A percentile compares a stretch with the other conserved stretches of the same genome.
These are phyloP conservation scores for Morpho deidamia DNA, from an alignment of 2,888 invertebrate genomes.

Conservation along the genomic window DNA sequence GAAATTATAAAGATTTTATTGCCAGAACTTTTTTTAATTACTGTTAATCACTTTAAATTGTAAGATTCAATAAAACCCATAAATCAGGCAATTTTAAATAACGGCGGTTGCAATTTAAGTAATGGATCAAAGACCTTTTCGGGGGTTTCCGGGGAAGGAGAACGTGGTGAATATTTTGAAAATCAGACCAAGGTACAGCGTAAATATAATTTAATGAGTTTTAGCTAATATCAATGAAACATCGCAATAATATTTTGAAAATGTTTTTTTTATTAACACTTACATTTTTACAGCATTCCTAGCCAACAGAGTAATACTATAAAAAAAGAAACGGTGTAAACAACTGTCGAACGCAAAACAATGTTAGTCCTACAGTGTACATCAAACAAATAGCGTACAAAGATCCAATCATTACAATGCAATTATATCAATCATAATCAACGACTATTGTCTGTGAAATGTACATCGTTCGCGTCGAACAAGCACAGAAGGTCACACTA, in stretches of 20 bases:
- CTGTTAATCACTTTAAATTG: too few relatives aligned
- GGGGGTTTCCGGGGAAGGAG: constrained; percentile 11
- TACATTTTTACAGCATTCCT: constrained; percentile 79
- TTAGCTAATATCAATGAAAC: constrained; percentile 43
- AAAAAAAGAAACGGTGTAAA: constrained; percentile 75
- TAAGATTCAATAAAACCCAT: too few relatives aligned
- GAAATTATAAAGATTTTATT: too few relatives aligned
- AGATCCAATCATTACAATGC: constrained; percentile 61
- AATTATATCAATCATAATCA: constrained; percentile 50
- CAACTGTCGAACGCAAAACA: constrained; percentile 76
- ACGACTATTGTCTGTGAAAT: constrained; percentile 67
- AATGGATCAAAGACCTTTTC: too few relatives aligned
- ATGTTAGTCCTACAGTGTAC: constrained; percentile 74
- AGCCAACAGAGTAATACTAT: constrained; percentile 78
- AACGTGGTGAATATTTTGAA: constrained; percentile 10
- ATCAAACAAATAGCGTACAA: constrained; percentile 67
- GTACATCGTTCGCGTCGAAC: constrained; percentile 58
- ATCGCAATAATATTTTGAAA: constrained; percentile 73
- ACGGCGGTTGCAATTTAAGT: background rate
- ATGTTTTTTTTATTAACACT: constrained; percentile 79
- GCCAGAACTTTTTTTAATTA: too few relatives aligned
- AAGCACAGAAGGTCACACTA: constrained; percentile 73
- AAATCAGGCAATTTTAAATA: background rate
- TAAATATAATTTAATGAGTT: constrained; percentile 27
- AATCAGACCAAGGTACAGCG: constrained; percentile 30